These are phyloP conservation scores for Xenopus laevis DNA, from an alignment of 2,113 vertebrate species.

Conservation along the genomic window DNA sequence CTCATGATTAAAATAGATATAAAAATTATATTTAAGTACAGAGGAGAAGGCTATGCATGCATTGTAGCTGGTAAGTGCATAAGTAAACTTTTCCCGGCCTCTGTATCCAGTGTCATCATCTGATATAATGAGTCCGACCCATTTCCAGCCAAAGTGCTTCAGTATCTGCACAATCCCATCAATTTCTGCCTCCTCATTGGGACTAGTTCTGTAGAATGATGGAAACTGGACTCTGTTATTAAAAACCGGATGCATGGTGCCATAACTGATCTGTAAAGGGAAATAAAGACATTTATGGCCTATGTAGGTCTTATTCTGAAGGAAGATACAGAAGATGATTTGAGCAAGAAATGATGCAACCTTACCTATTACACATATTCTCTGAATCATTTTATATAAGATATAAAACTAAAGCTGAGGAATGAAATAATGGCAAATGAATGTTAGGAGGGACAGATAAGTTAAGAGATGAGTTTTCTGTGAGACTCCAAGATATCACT, in stretches of 20 bases:
- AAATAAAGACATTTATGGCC: too few relatives aligned
- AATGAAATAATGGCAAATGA: too few relatives aligned
- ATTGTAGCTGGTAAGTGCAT: neutral
- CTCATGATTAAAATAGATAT: too few relatives aligned
- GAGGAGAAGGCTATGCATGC: constrained; percentile 9
- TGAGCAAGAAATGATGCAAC: too few relatives aligned
- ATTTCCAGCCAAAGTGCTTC: constrained; percentile 20
- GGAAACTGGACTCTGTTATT: constrained; percentile 1
- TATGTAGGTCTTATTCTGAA: too few relatives aligned
- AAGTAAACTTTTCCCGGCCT: neutral
- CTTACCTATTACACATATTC: too few relatives aligned
- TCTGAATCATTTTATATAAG: too few relatives aligned
- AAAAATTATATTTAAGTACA: neutral
- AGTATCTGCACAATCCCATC: constrained; percentile 11
- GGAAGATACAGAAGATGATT: too few relatives aligned
- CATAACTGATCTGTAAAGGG: neutral
- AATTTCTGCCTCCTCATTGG: neutral
- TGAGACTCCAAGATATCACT: too few relatives aligned
- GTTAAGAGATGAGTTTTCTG: too few relatives aligned
- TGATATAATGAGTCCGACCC: constrained; percentile 17
- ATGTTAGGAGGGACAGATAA: too few relatives aligned
- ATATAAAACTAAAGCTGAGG: too few relatives aligned
- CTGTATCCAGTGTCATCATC: constrained; percentile 7
- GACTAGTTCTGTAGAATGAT: constrained; percentile 6
- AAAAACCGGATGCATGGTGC: neutral